Conservation (phyloP, 2,888 invertebrate species). For the Epirrita christyi region DNA sequence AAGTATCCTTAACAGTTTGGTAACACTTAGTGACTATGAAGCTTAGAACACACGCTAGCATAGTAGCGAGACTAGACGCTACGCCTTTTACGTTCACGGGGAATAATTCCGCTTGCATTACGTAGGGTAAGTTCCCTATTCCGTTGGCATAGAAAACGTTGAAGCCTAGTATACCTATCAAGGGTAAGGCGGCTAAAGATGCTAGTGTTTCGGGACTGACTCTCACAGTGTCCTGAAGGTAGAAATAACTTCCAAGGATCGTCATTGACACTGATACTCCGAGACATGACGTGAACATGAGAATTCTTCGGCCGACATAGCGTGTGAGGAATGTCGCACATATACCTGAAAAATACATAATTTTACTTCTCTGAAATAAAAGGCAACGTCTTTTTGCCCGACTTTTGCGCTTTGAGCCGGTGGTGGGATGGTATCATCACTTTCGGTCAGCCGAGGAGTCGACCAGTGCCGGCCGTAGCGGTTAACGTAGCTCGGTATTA, state of each 20-base stretch:
- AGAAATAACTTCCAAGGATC: conserved; percentile 81
- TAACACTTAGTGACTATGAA: conserved; percentile 86
- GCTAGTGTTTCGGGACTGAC: conserved; percentile 60
- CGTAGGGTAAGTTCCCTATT: conserved; percentile 85
- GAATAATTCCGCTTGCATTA: conserved; percentile 87
- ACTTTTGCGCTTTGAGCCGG: too few relatives aligned
- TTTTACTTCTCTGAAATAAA: too few relatives aligned
- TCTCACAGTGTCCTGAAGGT: conserved; percentile 71
- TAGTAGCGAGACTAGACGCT: conserved; percentile 84
- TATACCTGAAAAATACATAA: conserved; percentile 54
- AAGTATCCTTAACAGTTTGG: conserved; percentile 80
- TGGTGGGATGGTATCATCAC: too few relatives aligned
- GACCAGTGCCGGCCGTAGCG: too few relatives aligned
- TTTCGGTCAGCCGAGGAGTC: too few relatives aligned
- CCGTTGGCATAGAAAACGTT: conserved; percentile 86
- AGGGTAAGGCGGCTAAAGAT: conserved; percentile 77
- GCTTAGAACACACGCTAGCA: conserved; percentile 82
- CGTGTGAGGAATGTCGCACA: conserved; percentile 81
- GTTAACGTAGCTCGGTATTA: too few relatives aligned
- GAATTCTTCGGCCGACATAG: conserved; percentile 80
- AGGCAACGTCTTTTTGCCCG: too few relatives aligned
- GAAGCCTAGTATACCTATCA: conserved; percentile 83
- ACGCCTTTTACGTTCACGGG: conserved; percentile 86
- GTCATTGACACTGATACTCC: conserved; percentile 82
- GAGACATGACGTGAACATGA: conserved; percentile 81